Evolutionary conservation across 2,797 vertebrate genomes (phyloP).

Genomic region (Mus minutoides): DNA sequence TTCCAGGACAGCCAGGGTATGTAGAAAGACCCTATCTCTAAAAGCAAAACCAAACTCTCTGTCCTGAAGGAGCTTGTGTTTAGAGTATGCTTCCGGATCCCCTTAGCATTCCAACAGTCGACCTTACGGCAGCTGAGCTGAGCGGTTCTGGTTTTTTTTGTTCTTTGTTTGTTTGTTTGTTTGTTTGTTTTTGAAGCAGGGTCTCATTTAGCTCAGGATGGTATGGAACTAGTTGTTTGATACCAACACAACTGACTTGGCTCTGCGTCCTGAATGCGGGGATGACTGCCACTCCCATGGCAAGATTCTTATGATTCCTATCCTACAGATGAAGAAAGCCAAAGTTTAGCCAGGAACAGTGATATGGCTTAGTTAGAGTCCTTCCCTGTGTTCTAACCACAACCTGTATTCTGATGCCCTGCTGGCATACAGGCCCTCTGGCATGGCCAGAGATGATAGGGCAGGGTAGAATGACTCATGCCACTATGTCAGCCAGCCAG

Average conservation of each 20-base stretch:
- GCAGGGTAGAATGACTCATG: background rate
- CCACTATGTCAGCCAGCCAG: background rate
- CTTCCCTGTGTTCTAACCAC: background rate
- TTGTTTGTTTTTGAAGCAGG: too few species aligned
- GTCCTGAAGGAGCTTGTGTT: background rate
- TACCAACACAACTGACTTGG: background rate
- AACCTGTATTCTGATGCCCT: background rate
- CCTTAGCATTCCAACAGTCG: background rate
- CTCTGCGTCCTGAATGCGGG: background rate
- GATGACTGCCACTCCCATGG: background rate
- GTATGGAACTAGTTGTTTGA: background rate
- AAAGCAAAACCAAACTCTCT: background rate
- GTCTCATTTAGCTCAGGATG: background rate
- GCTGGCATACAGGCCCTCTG: background rate
- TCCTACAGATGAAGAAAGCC: constrained; percentile 14
- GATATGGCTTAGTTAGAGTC: background rate
- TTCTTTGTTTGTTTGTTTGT: too few species aligned
- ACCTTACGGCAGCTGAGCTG: background rate
- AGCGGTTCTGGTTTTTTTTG: background rate
- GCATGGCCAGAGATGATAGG: constrained; percentile 3
- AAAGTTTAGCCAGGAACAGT: constrained; percentile 25
- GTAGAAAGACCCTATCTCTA: background rate
- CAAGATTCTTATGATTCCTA: background rate
- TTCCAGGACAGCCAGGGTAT: background rate
- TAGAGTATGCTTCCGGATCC: background rate